Conservation (phyloP, 2,888 invertebrate species). For the Sminthurinus aureus region DNA sequence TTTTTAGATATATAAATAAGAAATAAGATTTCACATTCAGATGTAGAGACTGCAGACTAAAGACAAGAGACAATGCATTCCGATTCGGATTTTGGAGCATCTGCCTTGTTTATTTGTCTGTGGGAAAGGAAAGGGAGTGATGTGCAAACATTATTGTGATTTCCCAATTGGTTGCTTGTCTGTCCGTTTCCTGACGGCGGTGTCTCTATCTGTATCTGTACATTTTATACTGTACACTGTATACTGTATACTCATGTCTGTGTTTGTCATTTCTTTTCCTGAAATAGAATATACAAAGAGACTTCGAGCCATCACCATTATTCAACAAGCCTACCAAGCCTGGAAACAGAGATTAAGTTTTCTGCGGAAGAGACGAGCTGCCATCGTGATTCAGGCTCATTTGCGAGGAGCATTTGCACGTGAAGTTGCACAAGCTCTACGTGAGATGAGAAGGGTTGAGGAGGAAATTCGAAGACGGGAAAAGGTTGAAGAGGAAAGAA, state of each 20-base stretch:
- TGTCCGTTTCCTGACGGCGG: background rate
- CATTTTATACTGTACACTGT: background rate
- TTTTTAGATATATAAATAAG: too few relatives aligned
- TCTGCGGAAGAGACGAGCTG: constrained; percentile 80
- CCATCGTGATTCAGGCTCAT: constrained; percentile 84
- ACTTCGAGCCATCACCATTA: constrained; percentile 73
- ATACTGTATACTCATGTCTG: background rate
- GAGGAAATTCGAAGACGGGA: constrained; percentile 85
- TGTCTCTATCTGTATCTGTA: background rate
- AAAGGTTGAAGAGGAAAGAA: constrained; percentile 74
- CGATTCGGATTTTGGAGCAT: too few relatives aligned
- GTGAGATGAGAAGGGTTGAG: constrained; percentile 87
- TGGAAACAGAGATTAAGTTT: constrained; percentile 85
- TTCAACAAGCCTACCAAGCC: constrained; percentile 85
- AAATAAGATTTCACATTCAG: too few relatives aligned
- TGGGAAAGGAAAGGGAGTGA: background rate
- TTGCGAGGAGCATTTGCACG: constrained; percentile 88
- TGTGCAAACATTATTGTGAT: constrained; percentile 14
- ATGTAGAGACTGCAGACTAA: too few relatives aligned
- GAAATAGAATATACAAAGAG: constrained; percentile 70
- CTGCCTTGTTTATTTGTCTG: too few relatives aligned
- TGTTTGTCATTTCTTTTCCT: background rate
- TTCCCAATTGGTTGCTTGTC: constrained; percentile 4
- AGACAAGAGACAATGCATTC: too few relatives aligned
- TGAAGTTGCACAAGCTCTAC: constrained; percentile 82